Conservation (phyloP, 2,113 vertebrate genomes). For the Raja brachyura region DNA sequence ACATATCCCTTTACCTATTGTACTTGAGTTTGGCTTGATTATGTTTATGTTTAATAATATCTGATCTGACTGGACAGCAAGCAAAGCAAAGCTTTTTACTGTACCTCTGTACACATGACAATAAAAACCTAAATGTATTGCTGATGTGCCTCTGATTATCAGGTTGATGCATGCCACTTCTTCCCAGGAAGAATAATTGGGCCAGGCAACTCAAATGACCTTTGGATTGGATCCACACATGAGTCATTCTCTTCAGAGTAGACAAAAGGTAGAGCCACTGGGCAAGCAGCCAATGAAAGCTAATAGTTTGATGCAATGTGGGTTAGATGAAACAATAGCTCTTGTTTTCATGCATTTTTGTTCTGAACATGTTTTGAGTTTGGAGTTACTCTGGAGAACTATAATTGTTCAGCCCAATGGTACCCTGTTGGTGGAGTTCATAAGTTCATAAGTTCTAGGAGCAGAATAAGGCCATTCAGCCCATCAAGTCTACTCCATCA, state of each 20-base stretch:
- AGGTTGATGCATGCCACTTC: background rate
- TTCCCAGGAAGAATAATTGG: background rate
- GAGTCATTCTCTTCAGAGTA: background rate
- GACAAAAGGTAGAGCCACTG: background rate
- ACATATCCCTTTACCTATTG: no score
- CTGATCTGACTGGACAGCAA: no score
- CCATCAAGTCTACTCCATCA: no score
- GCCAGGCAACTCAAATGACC: background rate
- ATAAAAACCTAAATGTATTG: no score
- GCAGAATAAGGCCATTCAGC: no score
- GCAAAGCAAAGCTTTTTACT: no score
- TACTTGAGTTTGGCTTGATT: no score
- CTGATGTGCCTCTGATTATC: background rate
- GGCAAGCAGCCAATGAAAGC: background rate
- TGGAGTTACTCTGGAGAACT: background rate
- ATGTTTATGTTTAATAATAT: no score
- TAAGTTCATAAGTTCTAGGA: no score
- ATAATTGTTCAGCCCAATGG: background rate
- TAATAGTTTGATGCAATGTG: background rate
- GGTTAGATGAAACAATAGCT: background rate
- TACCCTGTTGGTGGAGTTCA: background rate
- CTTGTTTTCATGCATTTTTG: background rate
- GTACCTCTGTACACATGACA: no score
- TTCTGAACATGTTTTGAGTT: background rate
- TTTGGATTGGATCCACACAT: background rate